These are phyloP conservation scores for Bambusicola thoracicus DNA, from an alignment of 2,113 vertebrate genomes.

Conservation along the genomic window DNA sequence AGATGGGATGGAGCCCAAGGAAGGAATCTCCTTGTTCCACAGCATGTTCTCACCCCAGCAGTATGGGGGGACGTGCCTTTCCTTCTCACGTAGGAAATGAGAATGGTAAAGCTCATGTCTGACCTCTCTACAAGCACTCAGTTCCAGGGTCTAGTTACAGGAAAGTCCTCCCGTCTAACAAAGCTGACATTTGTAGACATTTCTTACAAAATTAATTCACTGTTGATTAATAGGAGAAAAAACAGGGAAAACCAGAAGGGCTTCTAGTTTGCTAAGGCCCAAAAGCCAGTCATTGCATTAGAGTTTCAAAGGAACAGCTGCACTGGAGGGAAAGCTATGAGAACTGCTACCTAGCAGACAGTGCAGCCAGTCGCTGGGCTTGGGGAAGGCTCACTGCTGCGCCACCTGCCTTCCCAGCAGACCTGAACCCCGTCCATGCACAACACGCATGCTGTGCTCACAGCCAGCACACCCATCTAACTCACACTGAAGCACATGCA, in stretches of 20 bases:
- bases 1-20: not conserved
- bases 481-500: not conserved
- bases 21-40: not conserved
- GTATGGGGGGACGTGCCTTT: not conserved
- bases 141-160: not conserved
- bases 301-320: not conserved
- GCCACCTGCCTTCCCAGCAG: not conserved
- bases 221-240: not conserved
- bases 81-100: not conserved
- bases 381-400: not conserved
- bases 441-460: fast-evolving
- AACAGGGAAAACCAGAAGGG: not conserved
- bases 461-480: not conserved
- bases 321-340: not conserved
- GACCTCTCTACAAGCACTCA: not conserved
- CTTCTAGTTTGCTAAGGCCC: not conserved
- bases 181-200: not conserved
- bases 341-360: not conserved
- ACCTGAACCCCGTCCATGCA: fast-evolving
- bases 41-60: not conserved
- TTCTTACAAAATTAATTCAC: not conserved
- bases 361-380: not conserved
- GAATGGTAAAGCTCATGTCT: not conserved
- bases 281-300: not conserved
- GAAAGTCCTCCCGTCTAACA: not conserved